Base-by-base conservation (phyloP, 2,797 vertebrate genomes). In the Catamblyrhynchus diadema region DNA sequence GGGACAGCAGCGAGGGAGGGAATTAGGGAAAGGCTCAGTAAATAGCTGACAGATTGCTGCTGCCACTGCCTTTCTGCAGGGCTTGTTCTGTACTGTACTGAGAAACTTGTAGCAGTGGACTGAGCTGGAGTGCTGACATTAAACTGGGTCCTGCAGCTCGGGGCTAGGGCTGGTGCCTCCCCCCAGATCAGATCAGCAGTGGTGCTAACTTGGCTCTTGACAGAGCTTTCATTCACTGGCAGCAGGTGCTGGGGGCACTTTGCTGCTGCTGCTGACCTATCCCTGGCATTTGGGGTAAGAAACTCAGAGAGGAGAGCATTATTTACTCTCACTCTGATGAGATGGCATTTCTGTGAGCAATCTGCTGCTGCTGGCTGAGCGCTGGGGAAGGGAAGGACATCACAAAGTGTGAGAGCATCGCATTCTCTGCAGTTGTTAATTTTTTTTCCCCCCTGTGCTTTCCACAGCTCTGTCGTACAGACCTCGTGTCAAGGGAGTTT, bases 41-140 rank as follows among this genome's bases (percentile, higher is more conserved):
- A 82, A 42, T 35, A 85, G 47, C 84, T 95, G 93, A 93, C 75
- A 39, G 70, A 95, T 83, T 87, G 84, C 78, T 91, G 75, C 93
- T 95, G 87, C 94, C 3, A 20, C 80, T 91, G 67, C 87, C 64
- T 95, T 77, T 61, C 95, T 94, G 88, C 54, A 93, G 94, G 92
- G 94, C 75, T 92, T 11, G 42, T 65, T 93, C 4, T 32, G 48
- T 27, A 44, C 75, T 60, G 42, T 4, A 20, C 78, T 23, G 64
- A 87, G 86, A 32, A 75, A 61, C 91, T 91, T 17, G 86, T 37
- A 57, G 18, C 1, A 54, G 45, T 28, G 84, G 74, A 39, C 93
- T 74, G 84, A 74, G 87, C 94, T 17, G 56, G 18, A 78, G 79
- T 13, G 50, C 39, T 89, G 93, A 92, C 96, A 95, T 93, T 88